Evolutionary conservation across 2,113 vertebrate genomes (phyloP).

Genomic region (Colius striatus): DNA sequence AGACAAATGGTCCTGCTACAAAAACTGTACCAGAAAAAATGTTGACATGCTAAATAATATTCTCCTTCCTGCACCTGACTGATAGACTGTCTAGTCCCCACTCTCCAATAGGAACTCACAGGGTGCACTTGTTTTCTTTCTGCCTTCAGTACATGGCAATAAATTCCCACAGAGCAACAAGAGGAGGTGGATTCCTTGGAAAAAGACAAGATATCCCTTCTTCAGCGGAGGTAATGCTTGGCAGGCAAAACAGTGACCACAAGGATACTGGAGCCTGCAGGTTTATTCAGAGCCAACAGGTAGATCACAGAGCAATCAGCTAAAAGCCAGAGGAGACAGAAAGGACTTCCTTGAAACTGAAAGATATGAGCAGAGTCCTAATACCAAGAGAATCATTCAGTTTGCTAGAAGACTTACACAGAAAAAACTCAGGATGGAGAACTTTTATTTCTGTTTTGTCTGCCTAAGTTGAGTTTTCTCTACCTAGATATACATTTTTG

Average conservation of each 20-base stretch:
- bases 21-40: not conserved
- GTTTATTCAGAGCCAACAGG: not conserved
- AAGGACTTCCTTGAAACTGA: not conserved
- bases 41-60: not conserved
- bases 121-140: not conserved
- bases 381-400: not conserved
- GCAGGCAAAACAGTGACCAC: not conserved
- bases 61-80: not conserved
- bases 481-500: not conserved
- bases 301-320: not conserved
- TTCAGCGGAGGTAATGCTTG: not conserved
- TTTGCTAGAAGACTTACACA: not conserved
- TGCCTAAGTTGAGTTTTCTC: not conserved
- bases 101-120: not conserved
- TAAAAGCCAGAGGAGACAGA: not conserved
- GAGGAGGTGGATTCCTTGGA: not conserved
- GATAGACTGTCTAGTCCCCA: not conserved
- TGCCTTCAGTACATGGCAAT: accelerated
- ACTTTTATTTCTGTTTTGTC: not conserved
- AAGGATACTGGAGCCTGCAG: not conserved
- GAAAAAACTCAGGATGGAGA: not conserved
- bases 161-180: not conserved
- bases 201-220: not conserved
- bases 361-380: not conserved
- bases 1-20: not conserved